Percentiles rank a stretch among this genome's conserved stretches.
Conservation (phyloP, 2,113 vertebrate species). For the Notiomystis cincta region DNA sequence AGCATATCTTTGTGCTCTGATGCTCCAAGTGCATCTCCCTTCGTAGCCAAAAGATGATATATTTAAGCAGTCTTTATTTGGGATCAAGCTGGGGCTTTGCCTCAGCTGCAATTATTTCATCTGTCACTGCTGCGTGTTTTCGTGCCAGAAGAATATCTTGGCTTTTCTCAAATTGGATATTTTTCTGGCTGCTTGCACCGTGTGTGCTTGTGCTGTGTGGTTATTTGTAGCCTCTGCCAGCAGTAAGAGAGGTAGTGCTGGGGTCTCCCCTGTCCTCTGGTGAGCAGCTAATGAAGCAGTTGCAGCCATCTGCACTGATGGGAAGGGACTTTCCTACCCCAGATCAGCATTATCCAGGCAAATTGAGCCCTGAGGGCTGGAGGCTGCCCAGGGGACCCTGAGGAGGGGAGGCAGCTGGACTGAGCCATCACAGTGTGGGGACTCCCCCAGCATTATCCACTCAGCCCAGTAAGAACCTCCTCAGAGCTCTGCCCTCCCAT, state of each 20-base stretch:
- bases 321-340: not conserved
- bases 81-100: slow-evolving; percentile 20
- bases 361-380: not conserved
- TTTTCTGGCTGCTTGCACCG: not conserved
- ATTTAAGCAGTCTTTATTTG: slow-evolving; percentile 21
- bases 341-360: not conserved
- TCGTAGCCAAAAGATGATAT: not conserved
- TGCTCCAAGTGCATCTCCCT: not conserved
- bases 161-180: not conserved
- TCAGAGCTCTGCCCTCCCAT: accelerated
- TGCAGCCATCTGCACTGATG: not conserved
- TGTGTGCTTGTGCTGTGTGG: not conserved
- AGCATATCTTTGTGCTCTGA: not conserved
- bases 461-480: not conserved
- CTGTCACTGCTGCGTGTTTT: not conserved
- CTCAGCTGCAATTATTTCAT: not conserved
- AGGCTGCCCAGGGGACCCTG: not conserved
- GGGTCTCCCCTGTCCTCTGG: not conserved
- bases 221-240: not conserved
- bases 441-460: not conserved
- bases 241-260: not conserved
- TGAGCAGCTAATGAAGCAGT: not conserved
- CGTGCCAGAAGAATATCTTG: not conserved
- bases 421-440: not conserved
- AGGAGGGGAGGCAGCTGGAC: not conserved